Base-by-base conservation (phyloP, 2,797 vertebrate species). In the Lophius americanus region DNA sequence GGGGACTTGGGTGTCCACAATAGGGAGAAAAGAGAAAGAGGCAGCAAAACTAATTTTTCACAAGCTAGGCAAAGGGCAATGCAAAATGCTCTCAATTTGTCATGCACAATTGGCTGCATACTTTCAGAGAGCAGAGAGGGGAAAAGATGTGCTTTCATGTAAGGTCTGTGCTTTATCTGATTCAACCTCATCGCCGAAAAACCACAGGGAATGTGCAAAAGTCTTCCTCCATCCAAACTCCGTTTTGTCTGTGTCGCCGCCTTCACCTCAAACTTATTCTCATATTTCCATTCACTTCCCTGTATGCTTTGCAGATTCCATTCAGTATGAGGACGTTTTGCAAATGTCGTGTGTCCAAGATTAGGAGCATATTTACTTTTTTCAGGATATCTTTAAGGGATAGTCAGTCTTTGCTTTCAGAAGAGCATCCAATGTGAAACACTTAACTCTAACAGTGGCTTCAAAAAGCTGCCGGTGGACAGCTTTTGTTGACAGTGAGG, bases 11-110 rank as follows among this genome's bases (percentile, higher is more conserved):
- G 75, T 67, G 73, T 84, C 84, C 78, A 60, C n/a, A 70, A 79
- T 67, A 61, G 75, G 68, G 37, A 79, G 79, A 81, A 68, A 61
- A 70, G 70, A 84, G 76, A 76, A 80, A 80, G 64, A 75, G 73
- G 57, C 55, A 66, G 73, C 51, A 60, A 79, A 88, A 85, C 57
- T 52, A 13, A 79, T 91, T 89, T 82, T 87, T 76, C 72, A 75
- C 71, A 35, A 78, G 64, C 73, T 60, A 61, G 61, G 74, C 68
- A 77, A 86, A 85, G 71, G 74, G 68, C 82, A 75, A 78, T 73
- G 69, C 73, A 87, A 82, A 88, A 85, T 65, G 62, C 74, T 79
- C 54, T 87, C 78, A 76, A 85, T 89, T 90, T 88, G 75, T 90
- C 82, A 84, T 52, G 76, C 71, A 77, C 82, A 87, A 80, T 79